These are phyloP conservation scores for Hycleus cichorii DNA, from an alignment of 1,140 invertebrate genomes.

Conservation along the genomic window DNA sequence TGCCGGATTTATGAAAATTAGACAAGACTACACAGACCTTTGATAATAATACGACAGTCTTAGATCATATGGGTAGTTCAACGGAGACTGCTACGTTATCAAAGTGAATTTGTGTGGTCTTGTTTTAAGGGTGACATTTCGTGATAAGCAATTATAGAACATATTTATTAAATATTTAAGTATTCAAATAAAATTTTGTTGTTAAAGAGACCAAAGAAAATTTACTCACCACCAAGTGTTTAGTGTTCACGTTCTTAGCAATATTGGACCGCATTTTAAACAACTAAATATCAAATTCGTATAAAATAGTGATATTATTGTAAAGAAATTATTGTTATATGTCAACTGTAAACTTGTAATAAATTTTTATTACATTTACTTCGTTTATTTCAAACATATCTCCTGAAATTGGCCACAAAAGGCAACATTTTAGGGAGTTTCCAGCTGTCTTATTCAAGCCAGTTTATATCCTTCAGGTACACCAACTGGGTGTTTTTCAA, in stretches of 20 bases:
- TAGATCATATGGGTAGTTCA: constrained; percentile 36
- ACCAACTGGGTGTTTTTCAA: no score
- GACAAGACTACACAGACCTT: constrained; percentile 41
- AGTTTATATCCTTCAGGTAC: no score
- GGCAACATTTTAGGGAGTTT: no score
- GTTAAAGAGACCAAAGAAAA: not conserved
- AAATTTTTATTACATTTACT: no score
- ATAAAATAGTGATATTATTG: constrained; percentile 8
- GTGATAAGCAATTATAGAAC: no score
- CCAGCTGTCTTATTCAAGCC: no score
- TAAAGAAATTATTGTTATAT: constrained; percentile 8
- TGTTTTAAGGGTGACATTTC: no score
- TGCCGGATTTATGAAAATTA: constrained; percentile 40
- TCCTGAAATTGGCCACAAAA: no score
- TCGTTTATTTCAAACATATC: no score
- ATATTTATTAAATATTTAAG: not conserved
- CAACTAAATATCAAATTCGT: constrained; percentile 7
- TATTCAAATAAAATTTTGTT: not conserved
- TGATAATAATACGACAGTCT: constrained; percentile 13
- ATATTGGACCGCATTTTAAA: constrained; percentile 4
- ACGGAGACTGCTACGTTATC: constrained; percentile 33
- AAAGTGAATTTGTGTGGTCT: constrained; percentile 24
- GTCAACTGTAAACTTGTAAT: not conserved
- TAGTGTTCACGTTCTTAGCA: constrained; percentile 11
- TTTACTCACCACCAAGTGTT: constrained; percentile 1